Evolutionary conservation across 2,797 vertebrate genomes (phyloP), one percentile per base, ranked within the genome.

Genomic region (Heterohyrax brucei): DNA sequence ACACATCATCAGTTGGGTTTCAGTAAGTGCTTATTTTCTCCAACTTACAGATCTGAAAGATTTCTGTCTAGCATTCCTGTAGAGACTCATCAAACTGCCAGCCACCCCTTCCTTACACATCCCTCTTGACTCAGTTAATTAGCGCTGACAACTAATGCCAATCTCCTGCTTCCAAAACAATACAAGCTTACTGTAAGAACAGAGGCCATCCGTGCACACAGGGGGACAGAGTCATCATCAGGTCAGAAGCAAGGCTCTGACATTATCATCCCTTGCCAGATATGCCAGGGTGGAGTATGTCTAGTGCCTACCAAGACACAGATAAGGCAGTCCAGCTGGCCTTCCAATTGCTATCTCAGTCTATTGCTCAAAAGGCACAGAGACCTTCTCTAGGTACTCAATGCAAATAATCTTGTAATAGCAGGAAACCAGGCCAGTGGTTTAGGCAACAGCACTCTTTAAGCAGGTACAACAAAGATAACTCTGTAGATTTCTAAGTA

Each of bases 251-350:
- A 9, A n/a, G 83, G 80, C 39, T 30, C 28, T 4, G 50, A 66
- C 89, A 66, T 84, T 96, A 96, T 91, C 93, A 0, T 50, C 28
- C 79, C 83, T 72, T 39, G 62, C 81, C 96, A 97, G 78, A 87
- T 10, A 68, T 0, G n/a, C 78, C 79, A 82, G 86, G 95, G 95
- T 24, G 73, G 83, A 80, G 95, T 14, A 10, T 70, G 24, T 33
- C 39, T 64, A 12, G 39, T 46, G 91, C 62, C 89, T 97, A 96
- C 95, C 44, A 56, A 72, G 30, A 75, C 59, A 56, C 68, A 89
- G 97, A 97, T 97, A 96, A 95, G 62, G 18, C 30, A n/a, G 18
- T 0, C 24, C 30, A 44, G 39, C 70, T 88, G 82, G 85, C 8
- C 48, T 79, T 75, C 83, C 80, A 83, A 62, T 56, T 93, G 19